Evolutionary conservation across 2,113 vertebrate genomes (phyloP), one percentile per base, ranked within the genome.

Genomic region (Stegostoma tigrinum): DNA sequence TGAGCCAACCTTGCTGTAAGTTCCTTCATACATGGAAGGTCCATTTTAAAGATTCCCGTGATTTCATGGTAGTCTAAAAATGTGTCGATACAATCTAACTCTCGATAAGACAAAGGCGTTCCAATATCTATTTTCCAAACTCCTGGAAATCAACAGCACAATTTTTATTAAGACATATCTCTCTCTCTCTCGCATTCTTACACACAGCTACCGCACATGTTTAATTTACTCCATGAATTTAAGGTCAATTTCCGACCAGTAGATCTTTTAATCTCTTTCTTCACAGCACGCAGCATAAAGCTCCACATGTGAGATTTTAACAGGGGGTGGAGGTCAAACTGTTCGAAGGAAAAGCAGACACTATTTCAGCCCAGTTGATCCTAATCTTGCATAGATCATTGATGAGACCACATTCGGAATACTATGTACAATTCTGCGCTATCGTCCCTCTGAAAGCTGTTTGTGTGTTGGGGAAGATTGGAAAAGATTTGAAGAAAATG

Each of bases 81-180:
- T 45, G 38, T 68, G 91, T 38, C 0, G 64, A 94, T 38, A 24
- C 91, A 94, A 68, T 38, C 67, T 24, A 70, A 68, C 67, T 94
- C 91, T 42, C 67, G n/a, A 68, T 45, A 45, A 68, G 91, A 68
- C 23, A 94, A 68, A 2, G 38, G 5, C 27, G 64, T 10, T 45
- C 21, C 38, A 70, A 38, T 94, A 94, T 94, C 90, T 94, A 94
- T 42, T 64, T 94, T 94, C 90, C 90, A 94, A 94, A 94, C 64
- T 67, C 90, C 90, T 94, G 42, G 64, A 94, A 94, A 67, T 68
- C 64, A 94, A 94, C 90, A 67, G n/a, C 34, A 94, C 64, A 94
- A 30, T 30, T 30, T 10, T 67, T 38, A 67, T 94, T 94, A 38
- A 90, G 87, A 34, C 64, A 66, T 21, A 3, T 66, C n/a, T 48